Evolutionary conservation across 35 echinoderm and acorn worm genomes (phyloP).

Genomic region (Anneissia japonica): DNA sequence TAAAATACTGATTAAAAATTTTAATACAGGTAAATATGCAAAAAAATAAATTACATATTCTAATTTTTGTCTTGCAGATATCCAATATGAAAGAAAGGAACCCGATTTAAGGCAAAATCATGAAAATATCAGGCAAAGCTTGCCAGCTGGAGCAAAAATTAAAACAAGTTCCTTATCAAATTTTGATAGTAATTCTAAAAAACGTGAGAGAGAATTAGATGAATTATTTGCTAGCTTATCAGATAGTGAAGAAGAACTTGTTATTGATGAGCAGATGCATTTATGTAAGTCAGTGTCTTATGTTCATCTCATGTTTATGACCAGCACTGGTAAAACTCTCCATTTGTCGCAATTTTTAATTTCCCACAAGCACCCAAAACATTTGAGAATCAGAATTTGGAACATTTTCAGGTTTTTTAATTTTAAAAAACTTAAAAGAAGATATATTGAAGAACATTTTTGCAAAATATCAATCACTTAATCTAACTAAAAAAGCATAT

Average conservation of each 20-base stretch:
- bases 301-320: no score
- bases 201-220: conserved; percentile 55
- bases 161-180: neutral
- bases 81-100: neutral
- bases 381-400: no score
- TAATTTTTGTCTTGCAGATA: neutral
- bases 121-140: neutral
- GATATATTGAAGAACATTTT: no score
- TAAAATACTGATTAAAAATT: no score
- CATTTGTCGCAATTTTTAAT: no score
- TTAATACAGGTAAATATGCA: neutral
- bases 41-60: neutral
- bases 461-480: no score
- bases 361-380: no score
- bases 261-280: conserved; percentile 67
- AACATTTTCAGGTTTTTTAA: no score
- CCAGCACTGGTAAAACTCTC: no score
- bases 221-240: conserved; percentile 75
- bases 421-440: no score
- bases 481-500: no score
- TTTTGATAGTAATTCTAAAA: neutral
- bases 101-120: neutral
- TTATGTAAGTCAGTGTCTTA: neutral
- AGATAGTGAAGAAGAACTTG: conserved; percentile 82
- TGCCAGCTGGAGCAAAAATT: neutral